These are phyloP conservation scores for Drosophila mayri DNA, from an alignment of 1,140 invertebrate genomes.

Conservation along the genomic window DNA sequence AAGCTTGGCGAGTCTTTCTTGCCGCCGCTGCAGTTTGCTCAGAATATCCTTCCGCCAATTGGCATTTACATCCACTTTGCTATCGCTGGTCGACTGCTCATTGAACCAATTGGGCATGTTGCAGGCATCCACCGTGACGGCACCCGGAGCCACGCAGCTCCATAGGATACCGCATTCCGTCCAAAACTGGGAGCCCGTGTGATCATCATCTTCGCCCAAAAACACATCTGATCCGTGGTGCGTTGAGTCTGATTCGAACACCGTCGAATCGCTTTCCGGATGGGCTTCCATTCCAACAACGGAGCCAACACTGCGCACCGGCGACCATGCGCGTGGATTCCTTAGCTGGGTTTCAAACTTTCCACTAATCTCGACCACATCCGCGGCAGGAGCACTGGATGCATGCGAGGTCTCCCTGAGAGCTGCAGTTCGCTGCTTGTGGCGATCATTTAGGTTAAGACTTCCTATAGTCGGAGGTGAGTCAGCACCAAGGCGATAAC, in stretches of 20 bases:
- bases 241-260: conserved; percentile 89
- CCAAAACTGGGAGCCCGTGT: conserved; percentile 88
- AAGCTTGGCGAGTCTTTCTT: conserved; percentile 77
- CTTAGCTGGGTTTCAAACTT: conserved; percentile 86
- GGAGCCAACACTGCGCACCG: conserved; percentile 92
- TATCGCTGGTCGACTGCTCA: conserved; percentile 84
- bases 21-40: conserved; percentile 88
- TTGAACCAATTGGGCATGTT: conserved; percentile 92
- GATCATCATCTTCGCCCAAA: conserved; percentile 91
- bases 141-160: conserved; percentile 92
- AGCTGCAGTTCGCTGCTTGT: conserved; percentile 72
- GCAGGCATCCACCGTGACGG: conserved; percentile 89
- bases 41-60: conserved; percentile 91
- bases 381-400: conserved; percentile 75
- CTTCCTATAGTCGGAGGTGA: conserved; percentile 83
- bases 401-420: conserved; percentile 65
- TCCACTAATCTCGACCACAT: conserved; percentile 75
- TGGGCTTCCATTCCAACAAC: conserved; percentile 92
- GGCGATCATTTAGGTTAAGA: conserved; percentile 76
- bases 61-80: conserved; percentile 88
- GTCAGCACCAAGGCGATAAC: conserved; percentile 69
- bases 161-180: conserved; percentile 91
- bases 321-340: conserved; percentile 93
- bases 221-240: conserved; percentile 87
- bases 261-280: conserved; percentile 91